These are phyloP conservation scores for Heliconius sara DNA, from an alignment of 2,888 invertebrate species.

Conservation along the genomic window DNA sequence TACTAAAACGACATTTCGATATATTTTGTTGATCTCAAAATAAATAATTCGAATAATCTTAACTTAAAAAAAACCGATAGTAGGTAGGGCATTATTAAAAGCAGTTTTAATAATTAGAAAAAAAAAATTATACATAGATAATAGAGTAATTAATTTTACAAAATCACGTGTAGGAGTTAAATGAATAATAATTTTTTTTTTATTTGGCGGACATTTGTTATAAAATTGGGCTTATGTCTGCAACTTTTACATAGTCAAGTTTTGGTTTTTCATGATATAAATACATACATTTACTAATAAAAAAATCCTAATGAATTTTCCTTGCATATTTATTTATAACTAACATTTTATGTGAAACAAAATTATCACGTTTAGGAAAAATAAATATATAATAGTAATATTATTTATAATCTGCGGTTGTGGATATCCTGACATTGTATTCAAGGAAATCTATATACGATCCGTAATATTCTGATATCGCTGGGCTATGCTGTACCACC, in stretches of 20 bases:
- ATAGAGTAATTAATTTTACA: no score
- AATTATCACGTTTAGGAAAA: not conserved
- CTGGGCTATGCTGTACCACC: not conserved
- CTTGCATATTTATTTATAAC: no score
- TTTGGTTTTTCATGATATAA: no score
- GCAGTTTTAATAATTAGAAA: not conserved
- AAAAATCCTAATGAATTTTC: not conserved
- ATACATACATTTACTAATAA: no score
- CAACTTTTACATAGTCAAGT: not conserved
- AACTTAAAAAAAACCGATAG: not conserved
- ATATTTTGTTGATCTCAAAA: not conserved
- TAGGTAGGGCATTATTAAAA: not conserved
- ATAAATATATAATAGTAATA: not conserved
- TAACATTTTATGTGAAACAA: no score
- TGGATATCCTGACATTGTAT: constrained; percentile 28
- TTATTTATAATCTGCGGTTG: constrained; percentile 9
- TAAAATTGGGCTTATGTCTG: not conserved
- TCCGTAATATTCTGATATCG: constrained; percentile 12
- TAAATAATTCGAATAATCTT: not conserved
- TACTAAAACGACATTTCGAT: not conserved
- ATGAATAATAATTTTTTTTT: not conserved
- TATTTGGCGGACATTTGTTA: no score
- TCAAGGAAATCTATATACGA: constrained; percentile 33
- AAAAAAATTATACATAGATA: no score
- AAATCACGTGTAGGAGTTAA: no score